Evolutionary conservation across 2,888 invertebrate species (phyloP).

Genomic region (Rhingia campestris): DNA sequence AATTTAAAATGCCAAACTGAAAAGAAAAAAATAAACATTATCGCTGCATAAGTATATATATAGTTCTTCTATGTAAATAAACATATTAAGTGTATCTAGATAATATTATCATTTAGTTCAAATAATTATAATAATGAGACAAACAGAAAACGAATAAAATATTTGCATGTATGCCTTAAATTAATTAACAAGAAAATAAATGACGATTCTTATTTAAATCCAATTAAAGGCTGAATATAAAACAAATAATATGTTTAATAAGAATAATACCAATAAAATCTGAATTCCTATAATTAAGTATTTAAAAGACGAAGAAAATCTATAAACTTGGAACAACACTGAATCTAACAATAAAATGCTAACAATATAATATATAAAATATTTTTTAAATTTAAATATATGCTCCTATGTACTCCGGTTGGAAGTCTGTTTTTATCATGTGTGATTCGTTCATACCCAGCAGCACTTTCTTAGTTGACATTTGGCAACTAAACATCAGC

Average conservation of each 20-base stretch:
- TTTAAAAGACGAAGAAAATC: background rate
- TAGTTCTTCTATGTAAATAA: slow-evolving; percentile 25
- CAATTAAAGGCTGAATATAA: slow-evolving; percentile 58
- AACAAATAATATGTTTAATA: slow-evolving; percentile 52
- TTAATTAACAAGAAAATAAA: slow-evolving; percentile 54
- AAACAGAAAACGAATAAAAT: slow-evolving; percentile 16
- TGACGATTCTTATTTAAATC: slow-evolving; percentile 67
- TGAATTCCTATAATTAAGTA: slow-evolving; percentile 50
- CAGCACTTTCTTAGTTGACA: too few relatives aligned
- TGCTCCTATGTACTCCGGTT: too few relatives aligned
- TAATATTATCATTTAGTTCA: slow-evolving; percentile 13
- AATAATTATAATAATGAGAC: background rate
- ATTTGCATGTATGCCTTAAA: slow-evolving; percentile 54
- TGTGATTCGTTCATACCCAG: too few relatives aligned
- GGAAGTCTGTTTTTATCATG: too few relatives aligned
- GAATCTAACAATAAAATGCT: too few relatives aligned
- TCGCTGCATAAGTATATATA: slow-evolving; percentile 14
- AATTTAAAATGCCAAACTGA: slow-evolving; percentile 46
- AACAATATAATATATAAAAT: background rate
- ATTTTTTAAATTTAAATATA: background rate
- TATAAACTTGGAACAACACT: too few relatives aligned
- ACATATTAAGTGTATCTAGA: slow-evolving; percentile 7
- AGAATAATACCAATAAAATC: slow-evolving; percentile 50
- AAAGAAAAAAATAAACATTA: slow-evolving; percentile 5
- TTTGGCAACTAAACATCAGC: too few relatives aligned